A percentile compares a stretch with the other conserved stretches of the same genome.
These are phyloP conservation scores for Umimayanthus kanabou DNA, from an alignment of 92 coral and sea anemone species.

Conservation along the genomic window DNA sequence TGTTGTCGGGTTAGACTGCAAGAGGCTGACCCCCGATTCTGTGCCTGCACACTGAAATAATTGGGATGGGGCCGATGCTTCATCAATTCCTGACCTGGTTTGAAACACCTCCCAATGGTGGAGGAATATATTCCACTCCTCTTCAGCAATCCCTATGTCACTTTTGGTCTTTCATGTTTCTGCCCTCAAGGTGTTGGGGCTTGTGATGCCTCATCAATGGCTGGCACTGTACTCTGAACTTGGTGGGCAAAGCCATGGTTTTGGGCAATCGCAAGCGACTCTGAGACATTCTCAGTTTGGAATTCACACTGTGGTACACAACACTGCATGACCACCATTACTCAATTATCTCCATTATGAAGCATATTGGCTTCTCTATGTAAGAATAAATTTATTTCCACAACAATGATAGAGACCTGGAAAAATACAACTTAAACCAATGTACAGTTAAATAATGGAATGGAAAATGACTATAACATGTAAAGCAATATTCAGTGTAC, in stretches of 20 bases:
- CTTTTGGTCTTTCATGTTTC: constrained; percentile 36
- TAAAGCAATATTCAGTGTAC: too few relatives aligned
- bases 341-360: not conserved
- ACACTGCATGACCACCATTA: not conserved
- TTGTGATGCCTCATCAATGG: not conserved
- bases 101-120: constrained; percentile 64
- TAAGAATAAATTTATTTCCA: too few relatives aligned
- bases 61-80: constrained; percentile 60
- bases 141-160: constrained; percentile 51
- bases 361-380: too few relatives aligned
- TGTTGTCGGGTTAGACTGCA: constrained; percentile 53
- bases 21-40: constrained; percentile 56
- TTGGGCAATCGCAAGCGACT: not conserved
- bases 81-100: constrained; percentile 53
- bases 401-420: too few relatives aligned
- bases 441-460: too few relatives aligned
- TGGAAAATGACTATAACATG: too few relatives aligned
- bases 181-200: constrained; percentile 8
- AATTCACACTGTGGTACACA: too few relatives aligned
- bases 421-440: too few relatives aligned
- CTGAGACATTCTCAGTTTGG: not conserved
- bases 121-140: constrained; percentile 63
- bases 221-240: constrained; percentile 15
- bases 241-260: constrained; percentile 4
- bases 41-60: constrained; percentile 57